Percentiles rank a stretch among this genome's conserved stretches.
phyloP scores from a whole-genome alignment of 1,140 invertebrate species.

The Globodera rostochiensis region DNA sequence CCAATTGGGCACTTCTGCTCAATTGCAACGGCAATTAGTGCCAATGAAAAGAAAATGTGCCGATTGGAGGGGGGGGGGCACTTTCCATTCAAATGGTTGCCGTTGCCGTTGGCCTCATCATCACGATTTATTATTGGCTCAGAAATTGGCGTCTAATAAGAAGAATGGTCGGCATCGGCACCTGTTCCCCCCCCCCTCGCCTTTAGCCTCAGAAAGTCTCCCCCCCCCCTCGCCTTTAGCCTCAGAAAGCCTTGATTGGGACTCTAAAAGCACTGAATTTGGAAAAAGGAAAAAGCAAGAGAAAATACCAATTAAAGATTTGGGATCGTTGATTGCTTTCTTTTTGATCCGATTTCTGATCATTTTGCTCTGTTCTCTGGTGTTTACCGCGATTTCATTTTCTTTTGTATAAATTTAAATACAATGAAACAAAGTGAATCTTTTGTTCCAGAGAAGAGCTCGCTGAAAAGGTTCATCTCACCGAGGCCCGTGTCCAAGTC shows the following conservation, averaged over 20 bases:
- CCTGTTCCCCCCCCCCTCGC: constrained; percentile 13
- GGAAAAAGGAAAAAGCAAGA: no score
- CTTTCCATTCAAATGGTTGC: background rate
- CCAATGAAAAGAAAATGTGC: background rate
- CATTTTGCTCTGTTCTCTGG: no score
- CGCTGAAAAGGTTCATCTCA: constrained; percentile 94
- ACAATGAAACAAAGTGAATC: no score
- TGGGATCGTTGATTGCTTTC: no score
- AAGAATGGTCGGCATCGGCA: constrained; percentile 4
- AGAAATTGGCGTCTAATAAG: background rate
- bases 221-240: no score
- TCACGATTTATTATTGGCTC: background rate
- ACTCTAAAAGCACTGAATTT: no score
- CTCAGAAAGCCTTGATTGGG: no score
- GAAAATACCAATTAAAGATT: no score
- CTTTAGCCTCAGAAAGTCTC: background rate
- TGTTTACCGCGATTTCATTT: no score
- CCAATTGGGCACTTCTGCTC: background rate
- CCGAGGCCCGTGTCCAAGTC: constrained; percentile 96
- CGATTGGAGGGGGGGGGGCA: background rate
- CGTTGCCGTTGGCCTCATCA: constrained; percentile 10
- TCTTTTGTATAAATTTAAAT: no score
- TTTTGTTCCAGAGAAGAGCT: constrained; percentile 81
- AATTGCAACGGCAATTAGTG: constrained; percentile 31
- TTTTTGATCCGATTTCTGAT: no score